Conservation (phyloP, 2,888 invertebrate genomes). For the Watsonalla cultraria region DNA sequence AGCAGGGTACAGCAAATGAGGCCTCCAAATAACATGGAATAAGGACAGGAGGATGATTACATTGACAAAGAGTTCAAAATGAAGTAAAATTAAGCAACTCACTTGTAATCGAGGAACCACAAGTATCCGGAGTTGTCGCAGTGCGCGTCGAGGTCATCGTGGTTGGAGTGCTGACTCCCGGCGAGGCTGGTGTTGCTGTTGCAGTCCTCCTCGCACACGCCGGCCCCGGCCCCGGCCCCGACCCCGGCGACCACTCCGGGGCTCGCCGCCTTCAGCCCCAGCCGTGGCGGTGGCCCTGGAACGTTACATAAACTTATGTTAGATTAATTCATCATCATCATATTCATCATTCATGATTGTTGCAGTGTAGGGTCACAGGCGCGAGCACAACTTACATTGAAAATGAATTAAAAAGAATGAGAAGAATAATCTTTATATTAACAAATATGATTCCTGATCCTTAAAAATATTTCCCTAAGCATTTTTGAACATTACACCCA, state of each 20-base stretch:
- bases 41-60: background rate
- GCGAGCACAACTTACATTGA: too few species aligned
- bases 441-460: too few species aligned
- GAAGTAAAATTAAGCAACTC: slow-evolving; percentile 28
- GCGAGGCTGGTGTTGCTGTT: slow-evolving; percentile 75
- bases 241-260: slow-evolving; percentile 73
- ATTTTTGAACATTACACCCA: too few species aligned
- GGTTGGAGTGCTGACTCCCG: slow-evolving; percentile 67
- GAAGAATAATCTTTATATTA: too few species aligned
- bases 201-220: slow-evolving; percentile 71
- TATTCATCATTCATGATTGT: too few species aligned
- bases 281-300: slow-evolving; percentile 77
- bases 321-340: too few species aligned
- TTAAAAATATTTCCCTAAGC: too few species aligned
- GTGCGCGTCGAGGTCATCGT: slow-evolving; percentile 72
- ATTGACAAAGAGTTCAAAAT: slow-evolving; percentile 2
- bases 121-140: slow-evolving; percentile 93
- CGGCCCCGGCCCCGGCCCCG: slow-evolving; percentile 71
- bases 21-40: background rate
- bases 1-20: too few species aligned
- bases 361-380: too few species aligned
- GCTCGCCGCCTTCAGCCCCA: slow-evolving; percentile 76
- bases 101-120: slow-evolving; percentile 95
- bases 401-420: too few species aligned
- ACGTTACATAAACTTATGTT: slow-evolving; percentile 11